These are phyloP conservation scores for Lacerta viridis DNA, from an alignment of 2,797 vertebrate species.

Conservation along the genomic window DNA sequence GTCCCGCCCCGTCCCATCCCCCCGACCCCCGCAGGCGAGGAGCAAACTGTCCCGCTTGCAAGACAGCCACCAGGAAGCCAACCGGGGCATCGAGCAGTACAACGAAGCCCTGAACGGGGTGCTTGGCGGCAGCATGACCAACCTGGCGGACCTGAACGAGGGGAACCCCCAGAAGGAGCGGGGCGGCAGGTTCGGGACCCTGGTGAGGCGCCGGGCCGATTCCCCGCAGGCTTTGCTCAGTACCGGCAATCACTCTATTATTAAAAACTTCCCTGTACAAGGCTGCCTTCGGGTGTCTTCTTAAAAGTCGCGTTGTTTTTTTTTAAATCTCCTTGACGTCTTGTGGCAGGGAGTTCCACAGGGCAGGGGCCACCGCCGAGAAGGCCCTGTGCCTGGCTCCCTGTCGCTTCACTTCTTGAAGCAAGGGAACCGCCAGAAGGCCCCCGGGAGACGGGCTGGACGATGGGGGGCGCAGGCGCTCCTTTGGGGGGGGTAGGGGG, in stretches of 20 bases:
- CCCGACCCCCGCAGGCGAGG: slow-evolving; percentile 82
- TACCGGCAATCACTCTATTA: rapidly evolving
- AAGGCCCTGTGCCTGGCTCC: too few species aligned
- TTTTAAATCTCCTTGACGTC: neutral
- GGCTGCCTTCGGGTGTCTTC: too few species aligned
- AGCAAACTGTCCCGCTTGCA: slow-evolving; percentile 93
- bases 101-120: slow-evolving; percentile 89
- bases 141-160: slow-evolving; percentile 90
- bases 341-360: too few species aligned
- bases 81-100: slow-evolving; percentile 89
- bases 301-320: too few species aligned
- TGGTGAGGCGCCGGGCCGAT: slow-evolving; percentile 80
- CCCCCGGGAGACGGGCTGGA: too few species aligned
- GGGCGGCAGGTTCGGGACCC: slow-evolving; percentile 83
- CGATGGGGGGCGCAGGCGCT: too few species aligned
- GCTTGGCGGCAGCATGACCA: slow-evolving; percentile 89
- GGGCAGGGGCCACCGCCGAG: too few species aligned
- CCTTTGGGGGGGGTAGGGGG: too few species aligned
- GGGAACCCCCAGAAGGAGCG: slow-evolving; percentile 86
- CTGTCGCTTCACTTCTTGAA: too few species aligned
- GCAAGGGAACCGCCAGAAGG: too few species aligned
- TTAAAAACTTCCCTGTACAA: too few species aligned
- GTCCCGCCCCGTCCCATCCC: too few species aligned
- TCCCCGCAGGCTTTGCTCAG: neutral
- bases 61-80: slow-evolving; percentile 91